phyloP scores from a whole-genome alignment of 1,140 invertebrate species.

The Meteorus sp. region DNA sequence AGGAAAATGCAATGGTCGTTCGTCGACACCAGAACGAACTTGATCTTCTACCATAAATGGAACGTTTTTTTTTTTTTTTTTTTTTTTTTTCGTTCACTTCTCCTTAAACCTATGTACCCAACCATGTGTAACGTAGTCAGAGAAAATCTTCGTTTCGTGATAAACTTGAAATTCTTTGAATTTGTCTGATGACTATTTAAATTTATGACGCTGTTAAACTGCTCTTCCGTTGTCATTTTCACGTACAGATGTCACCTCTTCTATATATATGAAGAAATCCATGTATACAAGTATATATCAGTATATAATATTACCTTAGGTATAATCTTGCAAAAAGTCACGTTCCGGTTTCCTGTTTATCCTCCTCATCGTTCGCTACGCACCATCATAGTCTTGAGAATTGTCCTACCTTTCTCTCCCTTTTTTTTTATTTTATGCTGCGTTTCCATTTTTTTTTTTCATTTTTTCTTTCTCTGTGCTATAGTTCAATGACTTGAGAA shows the following conservation, averaged over 20 bases:
- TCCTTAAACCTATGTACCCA: too few species aligned
- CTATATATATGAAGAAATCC: too few species aligned
- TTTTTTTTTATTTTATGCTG: too few species aligned
- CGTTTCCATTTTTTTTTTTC: neutral
- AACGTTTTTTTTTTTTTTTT: too few species aligned
- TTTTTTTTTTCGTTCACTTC: too few species aligned
- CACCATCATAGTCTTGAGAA: conserved; percentile 16
- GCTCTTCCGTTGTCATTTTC: conserved; percentile 31
- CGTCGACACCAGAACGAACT: neutral
- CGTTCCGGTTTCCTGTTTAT: conserved; percentile 11
- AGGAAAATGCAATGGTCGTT: neutral
- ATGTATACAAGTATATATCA: neutral
- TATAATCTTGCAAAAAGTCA: conserved; percentile 2
- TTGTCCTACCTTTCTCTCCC: neutral
- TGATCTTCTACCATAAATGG: conserved; percentile 5
- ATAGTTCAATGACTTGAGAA: too few species aligned
- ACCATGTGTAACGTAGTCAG: too few species aligned
- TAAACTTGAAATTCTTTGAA: too few species aligned
- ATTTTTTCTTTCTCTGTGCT: too few species aligned
- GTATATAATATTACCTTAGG: neutral
- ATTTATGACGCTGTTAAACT: neutral
- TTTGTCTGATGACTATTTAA: neutral
- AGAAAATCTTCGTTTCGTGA: too few species aligned
- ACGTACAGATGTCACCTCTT: neutral
- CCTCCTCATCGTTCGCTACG: neutral